Evolutionary conservation across 2,113 vertebrate species (phyloP).

Genomic region (Chauna torquata): DNA sequence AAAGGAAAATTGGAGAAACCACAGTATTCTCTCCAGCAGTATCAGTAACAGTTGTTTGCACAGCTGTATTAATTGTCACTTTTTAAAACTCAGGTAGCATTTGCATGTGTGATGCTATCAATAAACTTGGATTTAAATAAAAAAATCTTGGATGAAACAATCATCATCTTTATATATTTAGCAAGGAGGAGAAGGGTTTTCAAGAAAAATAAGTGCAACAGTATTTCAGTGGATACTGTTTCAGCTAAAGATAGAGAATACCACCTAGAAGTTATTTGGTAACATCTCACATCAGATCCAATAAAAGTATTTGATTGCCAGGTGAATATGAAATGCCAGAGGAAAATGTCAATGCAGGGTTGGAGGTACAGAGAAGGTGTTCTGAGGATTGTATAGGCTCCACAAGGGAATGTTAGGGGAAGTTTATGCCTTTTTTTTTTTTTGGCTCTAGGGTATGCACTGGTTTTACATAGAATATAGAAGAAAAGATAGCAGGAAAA

Average conservation of each 20-base stretch:
- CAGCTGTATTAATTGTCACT: neutral
- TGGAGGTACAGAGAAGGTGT: neutral
- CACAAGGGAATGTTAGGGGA: neutral
- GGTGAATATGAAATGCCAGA: neutral
- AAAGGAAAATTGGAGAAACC: neutral
- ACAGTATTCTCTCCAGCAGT: neutral
- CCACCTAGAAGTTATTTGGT: neutral
- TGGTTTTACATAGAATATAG: neutral
- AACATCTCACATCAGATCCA: neutral
- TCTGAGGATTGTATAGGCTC: neutral
- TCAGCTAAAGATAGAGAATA: neutral
- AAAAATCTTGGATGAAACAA: neutral
- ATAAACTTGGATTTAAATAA: neutral
- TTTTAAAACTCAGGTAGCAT: neutral
- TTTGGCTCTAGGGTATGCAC: neutral
- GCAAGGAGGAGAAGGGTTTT: neutral
- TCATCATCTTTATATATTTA: neutral
- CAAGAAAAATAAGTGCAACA: neutral
- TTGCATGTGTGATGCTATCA: neutral
- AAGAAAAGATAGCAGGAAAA: neutral
- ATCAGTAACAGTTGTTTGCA: neutral
- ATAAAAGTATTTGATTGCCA: neutral
- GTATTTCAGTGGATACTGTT: neutral
- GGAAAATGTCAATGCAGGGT: neutral
- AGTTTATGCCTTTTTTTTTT: neutral